A percentile compares a stretch with the other conserved stretches of the same genome.
phyloP scores from a whole-genome alignment of 1,140 invertebrate species.

The Euura lappo region DNA sequence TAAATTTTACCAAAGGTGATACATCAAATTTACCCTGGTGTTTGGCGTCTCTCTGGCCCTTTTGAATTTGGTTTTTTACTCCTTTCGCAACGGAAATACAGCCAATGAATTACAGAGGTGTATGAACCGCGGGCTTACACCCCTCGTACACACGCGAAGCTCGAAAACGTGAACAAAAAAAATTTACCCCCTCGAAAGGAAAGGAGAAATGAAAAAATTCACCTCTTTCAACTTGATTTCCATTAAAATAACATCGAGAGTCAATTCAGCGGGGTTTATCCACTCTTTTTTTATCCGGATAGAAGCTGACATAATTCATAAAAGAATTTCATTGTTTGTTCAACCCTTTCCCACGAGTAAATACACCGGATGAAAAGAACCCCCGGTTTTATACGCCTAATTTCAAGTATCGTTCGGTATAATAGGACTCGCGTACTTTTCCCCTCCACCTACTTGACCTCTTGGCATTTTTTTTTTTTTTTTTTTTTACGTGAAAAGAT shows the following conservation, averaged over 20 bases:
- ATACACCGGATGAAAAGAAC: too few species aligned
- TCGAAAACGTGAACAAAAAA: not conserved
- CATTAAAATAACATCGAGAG: not conserved
- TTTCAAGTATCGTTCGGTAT: not conserved
- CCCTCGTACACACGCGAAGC: not conserved
- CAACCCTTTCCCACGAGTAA: too few species aligned
- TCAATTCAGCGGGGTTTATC: too few species aligned
- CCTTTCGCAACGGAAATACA: not conserved
- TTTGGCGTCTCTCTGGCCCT: not conserved
- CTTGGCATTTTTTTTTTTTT: not conserved
- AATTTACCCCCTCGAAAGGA: not conserved
- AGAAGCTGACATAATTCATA: too few species aligned
- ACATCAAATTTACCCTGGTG: not conserved
- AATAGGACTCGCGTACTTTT: too few species aligned
- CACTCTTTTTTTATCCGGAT: too few species aligned
- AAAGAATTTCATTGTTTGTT: too few species aligned
- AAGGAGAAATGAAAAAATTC: not conserved
- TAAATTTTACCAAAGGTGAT: not conserved
- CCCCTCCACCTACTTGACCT: not conserved
- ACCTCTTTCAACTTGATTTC: conserved; percentile 2
- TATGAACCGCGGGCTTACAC: not conserved
- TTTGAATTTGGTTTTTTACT: not conserved
- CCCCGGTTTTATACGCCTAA: not conserved
- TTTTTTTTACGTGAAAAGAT: not conserved
- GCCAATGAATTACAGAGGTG: not conserved